Evolutionary conservation across 1,140 invertebrate species (phyloP), one percentile per base, ranked within the genome.

Genomic region (Drosophila pandora): DNA sequence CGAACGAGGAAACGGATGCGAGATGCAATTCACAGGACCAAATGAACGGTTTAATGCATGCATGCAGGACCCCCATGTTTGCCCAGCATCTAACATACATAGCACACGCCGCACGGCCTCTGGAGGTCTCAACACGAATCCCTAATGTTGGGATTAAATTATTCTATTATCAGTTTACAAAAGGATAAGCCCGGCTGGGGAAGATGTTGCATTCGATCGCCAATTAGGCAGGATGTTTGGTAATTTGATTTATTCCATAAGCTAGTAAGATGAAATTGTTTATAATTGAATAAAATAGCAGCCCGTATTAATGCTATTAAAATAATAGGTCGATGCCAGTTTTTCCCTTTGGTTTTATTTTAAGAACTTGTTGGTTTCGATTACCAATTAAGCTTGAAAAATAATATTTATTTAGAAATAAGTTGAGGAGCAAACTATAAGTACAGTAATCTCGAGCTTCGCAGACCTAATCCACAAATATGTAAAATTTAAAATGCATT

Each of bases 21-120:
- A 77, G 78, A 78, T 87, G 78, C 79, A 87, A 79, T 88, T 82
- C 75, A 61, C 61, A 49, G 64, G 58, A 39, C 52, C 68, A 78
- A 87, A 87, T 87, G 82, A 78, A 71, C 48, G 64, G 73, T 60
- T 82, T 78, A 87, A 87, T 76, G 59, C 50, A 69, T 64, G 45
- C 50, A 56, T 52, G 53, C 55, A 67, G 54, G 45, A 47, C 58
- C 43, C 8, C 37, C 25, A 34, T 71, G 65, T 39, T 52, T 52
- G 55, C 9, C 53, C 49, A 60, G 30, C 45, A 71, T 71, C 25
- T 21, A 23, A 30, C 49, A 52, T 59, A 30, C 49, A 52, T 59
- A 50, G 39, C 17, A 60, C 45, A 37, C 22, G 30, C 49, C 3
- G 5, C 52, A 61, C 41, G 32, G 17, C 28, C 30, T 23, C 43